Conservation (phyloP, 2,888 invertebrate genomes). For the Pedicia rivosa region DNA sequence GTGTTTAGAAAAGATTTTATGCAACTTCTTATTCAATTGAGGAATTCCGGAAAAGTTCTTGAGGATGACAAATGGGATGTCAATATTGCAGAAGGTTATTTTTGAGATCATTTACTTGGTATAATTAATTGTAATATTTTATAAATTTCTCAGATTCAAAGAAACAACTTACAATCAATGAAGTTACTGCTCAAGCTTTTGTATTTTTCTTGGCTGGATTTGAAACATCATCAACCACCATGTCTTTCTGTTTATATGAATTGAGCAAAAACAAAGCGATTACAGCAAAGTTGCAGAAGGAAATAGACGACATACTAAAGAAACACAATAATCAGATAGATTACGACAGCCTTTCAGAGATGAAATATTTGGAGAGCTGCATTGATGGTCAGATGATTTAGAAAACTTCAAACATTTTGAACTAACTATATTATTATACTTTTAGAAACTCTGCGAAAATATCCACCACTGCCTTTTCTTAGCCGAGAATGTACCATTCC, state of each 20-base stretch:
- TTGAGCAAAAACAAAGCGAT: constrained; percentile 10
- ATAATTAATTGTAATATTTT: background rate
- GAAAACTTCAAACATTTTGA: background rate
- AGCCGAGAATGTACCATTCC: constrained; percentile 9
- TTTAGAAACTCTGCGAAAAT: constrained; percentile 10
- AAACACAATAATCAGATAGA: constrained; percentile 8
- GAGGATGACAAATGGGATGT: background rate
- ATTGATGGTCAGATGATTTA: background rate
- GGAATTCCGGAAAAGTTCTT: background rate
- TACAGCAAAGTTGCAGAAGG: constrained; percentile 10
- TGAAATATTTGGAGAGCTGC: constrained; percentile 13
- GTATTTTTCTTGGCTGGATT: constrained; percentile 13
- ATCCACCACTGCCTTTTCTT: constrained; percentile 11
- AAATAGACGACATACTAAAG: constrained; percentile 12
- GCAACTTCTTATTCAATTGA: background rate
- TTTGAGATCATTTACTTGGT: background rate
- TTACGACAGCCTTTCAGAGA: constrained; percentile 12
- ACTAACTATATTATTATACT: background rate
- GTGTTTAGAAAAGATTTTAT: background rate
- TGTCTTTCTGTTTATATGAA: constrained; percentile 10
- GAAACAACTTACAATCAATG: constrained; percentile 2
- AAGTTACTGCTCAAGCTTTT: constrained; percentile 12
- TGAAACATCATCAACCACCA: constrained; percentile 9
- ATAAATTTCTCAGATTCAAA: background rate
- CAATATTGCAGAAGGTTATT: background rate